Conservation (phyloP, 92 coral and sea anemone genomes). For the Ricordea florida region DNA sequence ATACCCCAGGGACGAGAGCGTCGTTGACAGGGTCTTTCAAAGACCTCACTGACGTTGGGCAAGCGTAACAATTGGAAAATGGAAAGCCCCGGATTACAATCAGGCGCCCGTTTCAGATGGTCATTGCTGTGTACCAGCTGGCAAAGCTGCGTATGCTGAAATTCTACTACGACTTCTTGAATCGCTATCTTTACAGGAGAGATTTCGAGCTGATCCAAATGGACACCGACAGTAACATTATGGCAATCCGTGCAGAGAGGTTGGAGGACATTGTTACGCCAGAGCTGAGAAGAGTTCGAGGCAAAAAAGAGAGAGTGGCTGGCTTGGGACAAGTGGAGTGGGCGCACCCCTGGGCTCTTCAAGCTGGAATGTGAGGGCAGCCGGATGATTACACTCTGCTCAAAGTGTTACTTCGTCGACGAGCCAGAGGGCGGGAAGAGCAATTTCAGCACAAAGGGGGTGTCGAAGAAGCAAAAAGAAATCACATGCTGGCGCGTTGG, state of each 20-base stretch:
- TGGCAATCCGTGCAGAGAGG: not conserved
- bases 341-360: constrained; percentile 1
- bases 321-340: not conserved
- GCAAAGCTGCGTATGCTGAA: constrained; percentile 34
- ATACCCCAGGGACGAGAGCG: not conserved
- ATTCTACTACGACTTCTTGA: too few species aligned
- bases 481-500: not conserved
- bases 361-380: constrained; percentile 10
- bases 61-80: constrained; percentile 17
- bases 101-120: constrained; percentile 35
- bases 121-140: constrained; percentile 41
- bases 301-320: not conserved
- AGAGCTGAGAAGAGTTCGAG: not conserved
- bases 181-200: constrained; percentile 2
- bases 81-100: constrained; percentile 17
- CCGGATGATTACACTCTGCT: constrained; percentile 20
- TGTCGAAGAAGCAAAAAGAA: constrained; percentile 21
- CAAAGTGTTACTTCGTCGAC: constrained; percentile 23
- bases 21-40: not conserved
- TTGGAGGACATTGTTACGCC: not conserved
- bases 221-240: constrained; percentile 33
- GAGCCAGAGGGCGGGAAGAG: not conserved
- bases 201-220: constrained; percentile 41
- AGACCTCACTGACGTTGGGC: constrained; percentile 1
- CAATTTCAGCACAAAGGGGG: constrained; percentile 17